Conservation (phyloP, 2,888 invertebrate species). For the Congeria kusceri region DNA sequence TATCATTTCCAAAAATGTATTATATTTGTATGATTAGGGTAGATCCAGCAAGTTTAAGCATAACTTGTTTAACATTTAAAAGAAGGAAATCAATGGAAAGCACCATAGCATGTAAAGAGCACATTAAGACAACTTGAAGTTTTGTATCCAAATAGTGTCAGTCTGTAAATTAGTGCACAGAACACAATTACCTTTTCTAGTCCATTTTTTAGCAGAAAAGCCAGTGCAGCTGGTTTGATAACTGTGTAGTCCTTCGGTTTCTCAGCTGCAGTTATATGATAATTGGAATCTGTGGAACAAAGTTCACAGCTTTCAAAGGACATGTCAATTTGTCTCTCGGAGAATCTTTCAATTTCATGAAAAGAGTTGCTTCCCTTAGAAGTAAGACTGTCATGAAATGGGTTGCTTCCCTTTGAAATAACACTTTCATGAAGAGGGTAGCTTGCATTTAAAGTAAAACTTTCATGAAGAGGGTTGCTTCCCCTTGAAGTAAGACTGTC, state of each 20-base stretch:
- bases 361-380: background rate
- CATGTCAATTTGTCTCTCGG: background rate
- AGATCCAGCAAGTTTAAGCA: too few species aligned
- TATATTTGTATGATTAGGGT: too few species aligned
- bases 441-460: background rate
- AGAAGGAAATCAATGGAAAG: too few species aligned
- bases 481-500: background rate
- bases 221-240: slow-evolving; percentile 68
- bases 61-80: too few species aligned
- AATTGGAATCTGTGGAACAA: slow-evolving; percentile 2
- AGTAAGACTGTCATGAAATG: background rate
- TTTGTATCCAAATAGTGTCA: too few species aligned
- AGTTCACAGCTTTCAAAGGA: background rate
- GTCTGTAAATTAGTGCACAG: too few species aligned
- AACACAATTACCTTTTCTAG: slow-evolving; percentile 69
- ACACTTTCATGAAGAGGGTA: background rate
- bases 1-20: too few species aligned
- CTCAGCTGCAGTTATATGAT: background rate
- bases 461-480: background rate
- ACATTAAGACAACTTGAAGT: too few species aligned
- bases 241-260: background rate
- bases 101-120: too few species aligned
- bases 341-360: background rate
- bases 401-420: background rate
- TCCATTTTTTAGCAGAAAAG: slow-evolving; percentile 68